Evolutionary conservation across 2,888 invertebrate genomes (phyloP).

Genomic region (Drosophila imparisetae): DNA sequence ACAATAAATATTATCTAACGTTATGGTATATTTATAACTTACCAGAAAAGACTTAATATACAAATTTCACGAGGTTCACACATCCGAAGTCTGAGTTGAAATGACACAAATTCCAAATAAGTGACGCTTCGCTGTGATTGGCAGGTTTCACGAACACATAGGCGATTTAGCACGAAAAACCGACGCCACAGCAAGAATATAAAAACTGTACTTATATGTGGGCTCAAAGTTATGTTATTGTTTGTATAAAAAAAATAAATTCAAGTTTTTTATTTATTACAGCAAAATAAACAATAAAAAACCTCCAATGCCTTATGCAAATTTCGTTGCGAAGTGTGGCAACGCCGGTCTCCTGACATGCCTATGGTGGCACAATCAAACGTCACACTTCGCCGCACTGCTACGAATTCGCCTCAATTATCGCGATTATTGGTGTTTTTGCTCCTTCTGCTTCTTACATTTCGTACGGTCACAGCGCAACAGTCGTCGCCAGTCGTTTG

Average conservation of each 20-base stretch:
- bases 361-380: background rate
- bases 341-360: background rate
- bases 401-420: conserved; percentile 52
- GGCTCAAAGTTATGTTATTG: background rate
- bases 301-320: background rate
- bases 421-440: background rate
- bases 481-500: conserved; percentile 7
- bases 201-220: background rate
- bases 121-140: background rate
- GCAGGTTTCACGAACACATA: background rate
- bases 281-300: background rate
- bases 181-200: background rate
- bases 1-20: background rate
- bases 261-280: background rate
- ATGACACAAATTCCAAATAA: conserved; percentile 22
- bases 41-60: background rate
- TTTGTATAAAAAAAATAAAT: background rate
- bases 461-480: background rate
- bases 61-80: conserved; percentile 18
- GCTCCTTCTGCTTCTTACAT: conserved; percentile 11
- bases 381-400: conserved; percentile 2
- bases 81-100: conserved; percentile 34
- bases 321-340: conserved; percentile 1
- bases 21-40: background rate
- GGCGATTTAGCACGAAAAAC: background rate